Base-by-base conservation (phyloP, 2,888 invertebrate genomes). In the Nephrocerus scutellatus region DNA sequence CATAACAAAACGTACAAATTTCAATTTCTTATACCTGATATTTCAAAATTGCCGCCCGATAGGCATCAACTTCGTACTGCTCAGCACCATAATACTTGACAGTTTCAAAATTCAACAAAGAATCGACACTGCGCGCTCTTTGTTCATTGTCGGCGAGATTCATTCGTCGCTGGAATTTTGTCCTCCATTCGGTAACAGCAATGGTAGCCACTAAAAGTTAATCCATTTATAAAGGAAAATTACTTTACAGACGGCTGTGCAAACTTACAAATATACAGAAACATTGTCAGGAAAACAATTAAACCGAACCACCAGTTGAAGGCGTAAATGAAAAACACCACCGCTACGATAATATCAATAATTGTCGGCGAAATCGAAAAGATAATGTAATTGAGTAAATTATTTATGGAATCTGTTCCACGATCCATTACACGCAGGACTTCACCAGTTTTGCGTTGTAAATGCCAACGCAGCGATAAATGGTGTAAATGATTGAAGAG, bases 1-100 rank as follows among this genome's bases (percentile, higher is more conserved):
- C 7, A 22, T 9, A 22, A 22, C 22, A n/a, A n/a, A n/a, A n/a
- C 18, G 5, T 10, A 30, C 6, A 9, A 3, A 6, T 15, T 10
- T 30, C 18, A 8, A 28, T 6, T 8, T 10, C 8, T 29, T 21
- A 8, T 57, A 84, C 82, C 79, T 92, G 95, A 65, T 75, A 96
- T 45, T 81, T 77, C 4, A 83, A 60, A 52, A 97, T 87, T n/a
- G 92, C 84, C 13, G 82, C 80, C 47, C 79, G 74, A 61, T 92
- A 97, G 9, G 84, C 76, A 10, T 83, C 70, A 0, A 91, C 87
- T 72, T 98, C 97, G 68, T 91, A 96, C 2, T 77, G 62, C 63
- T 97, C 96, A 2, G 92, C 93, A 5, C 89, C 89, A 62, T 96
- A 97, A 70, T 97, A 97, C 65, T 98, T 98, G 0, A 96, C 97